phyloP scores from a whole-genome alignment of 2,888 invertebrate genomes.

The Epicampocera succincta region DNA sequence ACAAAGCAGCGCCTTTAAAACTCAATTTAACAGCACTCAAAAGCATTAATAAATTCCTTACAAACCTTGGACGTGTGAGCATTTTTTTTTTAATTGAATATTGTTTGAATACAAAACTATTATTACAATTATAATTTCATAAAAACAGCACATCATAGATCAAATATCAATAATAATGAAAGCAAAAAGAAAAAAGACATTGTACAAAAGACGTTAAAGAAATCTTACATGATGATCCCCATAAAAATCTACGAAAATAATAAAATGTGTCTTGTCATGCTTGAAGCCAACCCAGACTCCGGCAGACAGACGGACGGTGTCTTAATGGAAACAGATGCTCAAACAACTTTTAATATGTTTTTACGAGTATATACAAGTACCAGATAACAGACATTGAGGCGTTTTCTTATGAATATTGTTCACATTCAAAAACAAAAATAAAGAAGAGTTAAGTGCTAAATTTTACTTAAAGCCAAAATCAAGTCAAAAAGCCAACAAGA shows the following conservation, averaged over 20 bases:
- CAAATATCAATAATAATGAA: slow-evolving; percentile 56
- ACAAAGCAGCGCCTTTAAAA: slow-evolving; percentile 58
- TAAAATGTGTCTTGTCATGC: slow-evolving; percentile 61
- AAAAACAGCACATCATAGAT: slow-evolving; percentile 56
- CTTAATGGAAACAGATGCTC: slow-evolving; percentile 36
- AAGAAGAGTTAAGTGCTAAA: slow-evolving; percentile 66
- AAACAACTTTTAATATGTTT: slow-evolving; percentile 21
- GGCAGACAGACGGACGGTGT: slow-evolving; percentile 8
- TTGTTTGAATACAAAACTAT: slow-evolving; percentile 66
- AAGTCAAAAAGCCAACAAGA: slow-evolving; percentile 18
- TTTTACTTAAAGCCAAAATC: slow-evolving; percentile 60
- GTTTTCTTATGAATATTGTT: slow-evolving; percentile 50
- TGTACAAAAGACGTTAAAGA: slow-evolving; percentile 38
- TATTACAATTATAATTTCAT: slow-evolving; percentile 35
- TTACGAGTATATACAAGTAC: slow-evolving; percentile 30
- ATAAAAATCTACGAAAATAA: slow-evolving; percentile 3
- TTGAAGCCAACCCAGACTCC: slow-evolving; percentile 27
- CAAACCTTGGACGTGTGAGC: slow-evolving; percentile 47
- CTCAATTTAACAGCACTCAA: background rate
- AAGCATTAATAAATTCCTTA: background rate
- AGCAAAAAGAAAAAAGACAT: slow-evolving; percentile 10
- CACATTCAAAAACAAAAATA: background rate
- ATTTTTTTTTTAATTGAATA: slow-evolving; percentile 68
- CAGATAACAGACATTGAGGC: slow-evolving; percentile 63
- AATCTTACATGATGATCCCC: slow-evolving; percentile 42